phyloP scores from a whole-genome alignment of 2,797 vertebrate genomes.

The Cyclura pinguis region DNA sequence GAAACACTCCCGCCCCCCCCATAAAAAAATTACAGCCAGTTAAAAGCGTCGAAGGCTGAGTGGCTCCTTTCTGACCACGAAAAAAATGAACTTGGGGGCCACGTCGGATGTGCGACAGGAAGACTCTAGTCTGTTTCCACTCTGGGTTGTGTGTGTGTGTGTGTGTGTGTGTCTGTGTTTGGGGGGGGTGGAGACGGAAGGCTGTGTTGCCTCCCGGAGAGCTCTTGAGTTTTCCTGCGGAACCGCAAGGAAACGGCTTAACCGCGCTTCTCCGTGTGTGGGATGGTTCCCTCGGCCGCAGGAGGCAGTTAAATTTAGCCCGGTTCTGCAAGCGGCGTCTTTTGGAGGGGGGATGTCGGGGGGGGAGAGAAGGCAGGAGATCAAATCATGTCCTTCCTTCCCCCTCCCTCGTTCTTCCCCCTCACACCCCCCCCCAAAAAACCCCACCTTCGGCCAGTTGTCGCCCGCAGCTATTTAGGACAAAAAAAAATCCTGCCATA shows the following conservation, averaged over 20 bases:
- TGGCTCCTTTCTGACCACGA: too few relatives aligned
- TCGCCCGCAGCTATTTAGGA: neutral
- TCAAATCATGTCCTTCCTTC: conserved; percentile 30
- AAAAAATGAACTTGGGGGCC: too few relatives aligned
- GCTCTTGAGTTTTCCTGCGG: neutral
- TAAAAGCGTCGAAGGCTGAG: too few relatives aligned
- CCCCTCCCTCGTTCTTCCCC: conserved; percentile 19
- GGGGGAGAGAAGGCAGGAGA: conserved; percentile 49
- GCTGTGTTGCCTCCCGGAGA: neutral
- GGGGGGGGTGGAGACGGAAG: neutral
- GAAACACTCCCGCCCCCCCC: too few relatives aligned
- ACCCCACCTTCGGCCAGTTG: neutral
- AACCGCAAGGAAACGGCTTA: conserved; percentile 24
- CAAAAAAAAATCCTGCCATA: neutral
- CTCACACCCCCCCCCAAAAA: neutral
- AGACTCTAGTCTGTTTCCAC: too few relatives aligned
- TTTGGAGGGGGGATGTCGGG: conserved; percentile 31
- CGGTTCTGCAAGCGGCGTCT: conserved; percentile 36
- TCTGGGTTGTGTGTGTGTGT: neutral
- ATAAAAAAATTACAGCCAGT: too few relatives aligned
- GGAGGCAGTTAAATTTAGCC: conserved; percentile 51
- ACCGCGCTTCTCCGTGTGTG: conserved; percentile 44
- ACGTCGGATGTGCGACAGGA: too few relatives aligned
- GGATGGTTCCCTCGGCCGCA: conserved; percentile 43
- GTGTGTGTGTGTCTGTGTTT: too few relatives aligned